phyloP scores from a whole-genome alignment of 2,113 vertebrate species.

The Saguinus midas region DNA sequence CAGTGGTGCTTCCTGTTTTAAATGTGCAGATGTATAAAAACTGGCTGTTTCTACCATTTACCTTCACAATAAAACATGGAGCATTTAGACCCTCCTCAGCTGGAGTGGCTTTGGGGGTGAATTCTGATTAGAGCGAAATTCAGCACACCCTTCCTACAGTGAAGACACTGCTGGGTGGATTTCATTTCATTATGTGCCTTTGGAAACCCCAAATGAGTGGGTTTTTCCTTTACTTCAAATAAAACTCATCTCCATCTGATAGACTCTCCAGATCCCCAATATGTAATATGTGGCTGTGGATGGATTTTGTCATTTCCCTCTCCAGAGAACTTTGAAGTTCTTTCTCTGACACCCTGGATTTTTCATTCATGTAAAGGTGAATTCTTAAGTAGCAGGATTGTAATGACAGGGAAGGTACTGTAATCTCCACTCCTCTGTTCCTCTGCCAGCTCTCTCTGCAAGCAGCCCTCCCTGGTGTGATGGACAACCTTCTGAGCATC shows the following conservation, averaged over 20 bases:
- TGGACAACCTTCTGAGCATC: neutral
- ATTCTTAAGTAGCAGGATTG: neutral
- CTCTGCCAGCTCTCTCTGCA: neutral
- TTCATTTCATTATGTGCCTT: neutral
- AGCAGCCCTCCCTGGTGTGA: neutral
- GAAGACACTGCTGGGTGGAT: neutral
- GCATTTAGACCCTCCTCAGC: accelerated
- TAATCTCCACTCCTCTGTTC: neutral
- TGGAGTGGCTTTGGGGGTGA: accelerated
- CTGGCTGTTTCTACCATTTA: neutral
- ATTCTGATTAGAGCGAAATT: accelerated
- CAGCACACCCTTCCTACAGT: accelerated
- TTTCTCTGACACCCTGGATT: neutral
- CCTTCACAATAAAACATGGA: neutral
- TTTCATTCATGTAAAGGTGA: neutral
- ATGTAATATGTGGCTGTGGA: neutral
- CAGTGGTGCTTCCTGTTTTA: neutral
- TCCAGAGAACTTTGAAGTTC: neutral
- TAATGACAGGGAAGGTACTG: neutral
- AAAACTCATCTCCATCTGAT: neutral
- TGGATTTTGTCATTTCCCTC: neutral
- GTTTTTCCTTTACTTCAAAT: neutral
- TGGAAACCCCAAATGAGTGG: neutral
- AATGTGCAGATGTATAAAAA: neutral
- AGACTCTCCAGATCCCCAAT: neutral